Evolutionary conservation across 2,797 vertebrate species (phyloP).

Genomic region (Danio jaintianensis): DNA sequence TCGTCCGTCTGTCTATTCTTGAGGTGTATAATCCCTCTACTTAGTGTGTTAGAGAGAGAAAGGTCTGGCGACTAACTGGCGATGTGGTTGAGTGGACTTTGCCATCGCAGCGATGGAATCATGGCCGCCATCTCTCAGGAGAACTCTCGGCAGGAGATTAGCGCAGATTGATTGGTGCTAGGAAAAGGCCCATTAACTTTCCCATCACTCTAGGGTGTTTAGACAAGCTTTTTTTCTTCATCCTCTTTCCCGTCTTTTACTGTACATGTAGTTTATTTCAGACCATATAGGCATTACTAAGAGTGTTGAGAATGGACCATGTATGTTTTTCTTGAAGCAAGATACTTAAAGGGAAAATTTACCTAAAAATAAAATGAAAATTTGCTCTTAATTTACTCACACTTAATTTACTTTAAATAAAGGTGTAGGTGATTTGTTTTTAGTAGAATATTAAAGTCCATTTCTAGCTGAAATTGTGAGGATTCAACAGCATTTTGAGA

Average conservation of each 20-base stretch:
- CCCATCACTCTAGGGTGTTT: slow-evolving; percentile 61
- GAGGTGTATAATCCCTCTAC: not conserved
- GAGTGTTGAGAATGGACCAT: not conserved
- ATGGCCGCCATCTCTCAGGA: slow-evolving; percentile 51
- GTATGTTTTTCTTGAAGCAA: not conserved
- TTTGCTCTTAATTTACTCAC: too few species aligned
- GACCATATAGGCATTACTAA: not conserved
- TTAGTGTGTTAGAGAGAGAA: slow-evolving; percentile 23
- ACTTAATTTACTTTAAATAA: too few species aligned
- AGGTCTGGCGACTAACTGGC: slow-evolving; percentile 32
- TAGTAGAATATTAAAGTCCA: too few species aligned
- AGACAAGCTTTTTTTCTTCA: slow-evolving; percentile 25
- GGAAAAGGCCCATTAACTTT: slow-evolving; percentile 70
- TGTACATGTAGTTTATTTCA: slow-evolving; percentile 40
- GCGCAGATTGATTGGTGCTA: slow-evolving; percentile 67
- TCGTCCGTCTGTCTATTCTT: not conserved
- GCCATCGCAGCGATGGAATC: slow-evolving; percentile 54
- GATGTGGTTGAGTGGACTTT: slow-evolving; percentile 41
- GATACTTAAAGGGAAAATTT: not conserved
- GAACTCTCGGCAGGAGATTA: slow-evolving; percentile 60
- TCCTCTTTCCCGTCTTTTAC: slow-evolving; percentile 8
- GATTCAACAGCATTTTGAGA: too few species aligned
- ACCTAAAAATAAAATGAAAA: too few species aligned
- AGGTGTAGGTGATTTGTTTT: too few species aligned
- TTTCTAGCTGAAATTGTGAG: too few species aligned